These are phyloP conservation scores for Tenebrio molitor DNA, from an alignment of 1,140 invertebrate genomes.

Conservation along the genomic window DNA sequence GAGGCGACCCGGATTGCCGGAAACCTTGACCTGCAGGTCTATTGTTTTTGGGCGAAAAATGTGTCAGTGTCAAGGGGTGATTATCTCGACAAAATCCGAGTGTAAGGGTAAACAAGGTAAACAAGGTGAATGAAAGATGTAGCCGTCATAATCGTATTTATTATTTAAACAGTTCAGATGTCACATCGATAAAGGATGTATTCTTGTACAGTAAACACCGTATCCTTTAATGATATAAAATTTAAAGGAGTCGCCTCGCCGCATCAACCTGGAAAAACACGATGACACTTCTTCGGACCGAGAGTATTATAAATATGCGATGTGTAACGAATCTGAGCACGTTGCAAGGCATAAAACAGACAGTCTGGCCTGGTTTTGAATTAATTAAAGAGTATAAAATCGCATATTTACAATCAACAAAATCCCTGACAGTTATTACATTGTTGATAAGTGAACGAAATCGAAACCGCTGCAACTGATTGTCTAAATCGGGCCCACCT, in stretches of 20 bases:
- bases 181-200: slow-evolving; percentile 61
- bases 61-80: slow-evolving; percentile 40
- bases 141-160: slow-evolving; percentile 45
- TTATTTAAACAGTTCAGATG: slow-evolving; percentile 59
- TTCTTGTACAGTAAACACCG: slow-evolving; percentile 45
- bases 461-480: slow-evolving; percentile 25
- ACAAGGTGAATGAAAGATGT: slow-evolving; percentile 33
- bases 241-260: slow-evolving; percentile 9
- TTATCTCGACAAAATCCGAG: too few species aligned
- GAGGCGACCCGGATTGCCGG: too few species aligned
- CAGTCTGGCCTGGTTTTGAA: slow-evolving; percentile 9
- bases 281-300: neutral
- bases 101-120: slow-evolving; percentile 10
- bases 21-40: too few species aligned
- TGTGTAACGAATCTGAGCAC: neutral
- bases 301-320: slow-evolving; percentile 48
- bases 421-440: slow-evolving; percentile 14
- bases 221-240: slow-evolving; percentile 52
- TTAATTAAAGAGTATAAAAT: slow-evolving; percentile 19
- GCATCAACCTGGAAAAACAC: slow-evolving; percentile 21
- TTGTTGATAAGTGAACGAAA: slow-evolving; percentile 33
- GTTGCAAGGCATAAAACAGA: slow-evolving; percentile 2
- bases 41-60: slow-evolving; percentile 12
- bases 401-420: slow-evolving; percentile 44
- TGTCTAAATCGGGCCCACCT: slow-evolving; percentile 18